Base-by-base conservation (phyloP, 2,888 invertebrate genomes). In the Sericinus montela region DNA sequence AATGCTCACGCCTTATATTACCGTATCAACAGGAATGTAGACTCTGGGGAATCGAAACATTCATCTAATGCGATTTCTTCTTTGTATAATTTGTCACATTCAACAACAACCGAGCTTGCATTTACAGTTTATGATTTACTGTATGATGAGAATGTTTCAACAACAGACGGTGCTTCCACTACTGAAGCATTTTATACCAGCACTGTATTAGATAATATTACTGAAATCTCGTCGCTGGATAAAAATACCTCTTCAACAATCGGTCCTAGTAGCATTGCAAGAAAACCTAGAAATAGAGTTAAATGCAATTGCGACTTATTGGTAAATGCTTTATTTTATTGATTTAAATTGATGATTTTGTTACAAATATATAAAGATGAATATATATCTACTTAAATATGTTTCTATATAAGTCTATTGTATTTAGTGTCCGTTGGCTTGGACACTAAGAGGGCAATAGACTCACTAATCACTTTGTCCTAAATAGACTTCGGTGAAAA, bases 1-100 rank as follows among this genome's bases (percentile, higher is more conserved):
- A 76, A 73, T 51, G 78, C 78, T 11, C 79, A 84, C 62, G 87
- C 82, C 30, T 66, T 86, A 34, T 86, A 72, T 60, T 85, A 80
- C 56, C 71, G 67, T 30, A 68, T 65, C 30, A 57, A 66, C 40
- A 48, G 39, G 25, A 62, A 52, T 39, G 63, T 39, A 29, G 29
- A 58, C 52, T 52, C 49, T 41, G 48, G 56, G 37, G 55, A 62
- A 37, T 54, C 57, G 11, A 56, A 54, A 16, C 52, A 51, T 11
- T 52, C 40, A 13, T 42, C 54, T 44, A 35, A 59, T 9, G 51
- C 57, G 43, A 70, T 62, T 25, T 71, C 56, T 7, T 62, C 77
- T 29, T 39, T 75, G 30, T 52, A 62, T 35, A 63, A 66, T 45
- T 52, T 51, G 15, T 19, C 59, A 38, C 53, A 67, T 39, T 56